Percentiles rank a stretch among this genome's conserved stretches.
These are phyloP conservation scores for Rhyzopertha dominica DNA, from an alignment of 1,140 invertebrate genomes.

Conservation along the genomic window DNA sequence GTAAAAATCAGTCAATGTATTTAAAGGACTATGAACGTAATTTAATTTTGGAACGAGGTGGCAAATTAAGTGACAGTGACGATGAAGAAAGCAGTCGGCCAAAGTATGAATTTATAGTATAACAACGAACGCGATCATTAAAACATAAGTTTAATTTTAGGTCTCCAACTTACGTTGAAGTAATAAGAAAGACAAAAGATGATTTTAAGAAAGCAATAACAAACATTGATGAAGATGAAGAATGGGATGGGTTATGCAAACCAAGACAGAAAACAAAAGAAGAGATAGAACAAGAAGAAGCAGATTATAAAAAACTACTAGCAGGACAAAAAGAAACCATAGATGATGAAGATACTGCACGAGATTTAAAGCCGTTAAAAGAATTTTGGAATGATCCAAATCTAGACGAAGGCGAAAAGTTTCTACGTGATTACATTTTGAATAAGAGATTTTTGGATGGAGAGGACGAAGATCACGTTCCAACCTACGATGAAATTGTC, in stretches of 20 bases:
- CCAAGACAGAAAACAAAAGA: slow-evolving; percentile 57
- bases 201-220: slow-evolving; percentile 54
- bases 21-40: slow-evolving; percentile 79
- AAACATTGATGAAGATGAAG: slow-evolving; percentile 47
- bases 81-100: slow-evolving; percentile 22
- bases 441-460: slow-evolving; percentile 65
- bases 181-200: slow-evolving; percentile 64
- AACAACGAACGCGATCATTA: neutral
- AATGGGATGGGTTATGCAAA: slow-evolving; percentile 56
- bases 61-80: slow-evolving; percentile 54
- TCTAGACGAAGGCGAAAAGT: slow-evolving; percentile 78
- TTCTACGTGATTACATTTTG: slow-evolving; percentile 87
- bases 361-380: slow-evolving; percentile 67
- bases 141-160: slow-evolving; percentile 10
- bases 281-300: slow-evolving; percentile 58
- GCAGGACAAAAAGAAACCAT: slow-evolving; percentile 68
- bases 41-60: slow-evolving; percentile 65
- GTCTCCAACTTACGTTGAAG: slow-evolving; percentile 60
- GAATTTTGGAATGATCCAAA: slow-evolving; percentile 81
- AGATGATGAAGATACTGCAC: slow-evolving; percentile 56
- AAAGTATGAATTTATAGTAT: slow-evolving; percentile 4
- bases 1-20: slow-evolving; percentile 58
- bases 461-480: slow-evolving; percentile 55
- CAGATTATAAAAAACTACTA: slow-evolving; percentile 75
- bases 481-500: slow-evolving; percentile 65